A percentile compares a stretch with the other conserved stretches of the same genome.
phyloP scores from a whole-genome alignment of 1,140 invertebrate species.

The Drosophila gunungcola region DNA sequence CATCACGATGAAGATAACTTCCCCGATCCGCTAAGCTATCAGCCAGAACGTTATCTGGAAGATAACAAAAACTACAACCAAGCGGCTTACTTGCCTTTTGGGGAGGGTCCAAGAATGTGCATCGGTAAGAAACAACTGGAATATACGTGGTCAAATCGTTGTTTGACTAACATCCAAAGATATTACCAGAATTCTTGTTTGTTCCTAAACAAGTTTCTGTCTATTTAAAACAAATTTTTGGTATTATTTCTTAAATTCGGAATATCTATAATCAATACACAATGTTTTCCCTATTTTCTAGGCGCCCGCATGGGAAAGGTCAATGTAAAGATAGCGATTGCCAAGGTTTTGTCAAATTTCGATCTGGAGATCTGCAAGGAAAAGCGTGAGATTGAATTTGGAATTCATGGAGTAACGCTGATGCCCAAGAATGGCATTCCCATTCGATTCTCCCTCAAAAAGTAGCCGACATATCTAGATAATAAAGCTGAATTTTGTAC shows the following conservation, averaged over 20 bases:
- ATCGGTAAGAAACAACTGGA: constrained; percentile 85
- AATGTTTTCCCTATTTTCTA: constrained; percentile 4
- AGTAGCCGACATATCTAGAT: constrained; percentile 9
- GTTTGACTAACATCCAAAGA: too few relatives aligned
- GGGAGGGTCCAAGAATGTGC: constrained; percentile 89
- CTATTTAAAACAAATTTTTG: too few relatives aligned
- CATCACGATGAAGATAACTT: constrained; percentile 87
- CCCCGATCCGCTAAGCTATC: constrained; percentile 87
- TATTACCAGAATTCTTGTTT: too few relatives aligned
- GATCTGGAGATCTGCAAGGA: constrained; percentile 41
- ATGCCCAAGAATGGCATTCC: constrained; percentile 54
- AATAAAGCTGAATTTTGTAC: too few relatives aligned
- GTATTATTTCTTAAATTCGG: too few relatives aligned
- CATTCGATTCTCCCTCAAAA: constrained; percentile 31
- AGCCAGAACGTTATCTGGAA: constrained; percentile 87
- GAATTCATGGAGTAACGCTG: constrained; percentile 40
- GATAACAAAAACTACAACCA: constrained; percentile 74
- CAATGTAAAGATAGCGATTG: constrained; percentile 67
- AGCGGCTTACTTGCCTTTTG: constrained; percentile 88
- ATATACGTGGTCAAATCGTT: too few relatives aligned
- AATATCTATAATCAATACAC: too few relatives aligned
- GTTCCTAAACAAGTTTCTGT: too few relatives aligned
- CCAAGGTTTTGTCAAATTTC: constrained; percentile 66
- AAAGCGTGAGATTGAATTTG: constrained; percentile 50
- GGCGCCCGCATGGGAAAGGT: constrained; percentile 71